Evolutionary conservation across 2,888 invertebrate genomes (phyloP).

Genomic region (Cheilosia scutellata): DNA sequence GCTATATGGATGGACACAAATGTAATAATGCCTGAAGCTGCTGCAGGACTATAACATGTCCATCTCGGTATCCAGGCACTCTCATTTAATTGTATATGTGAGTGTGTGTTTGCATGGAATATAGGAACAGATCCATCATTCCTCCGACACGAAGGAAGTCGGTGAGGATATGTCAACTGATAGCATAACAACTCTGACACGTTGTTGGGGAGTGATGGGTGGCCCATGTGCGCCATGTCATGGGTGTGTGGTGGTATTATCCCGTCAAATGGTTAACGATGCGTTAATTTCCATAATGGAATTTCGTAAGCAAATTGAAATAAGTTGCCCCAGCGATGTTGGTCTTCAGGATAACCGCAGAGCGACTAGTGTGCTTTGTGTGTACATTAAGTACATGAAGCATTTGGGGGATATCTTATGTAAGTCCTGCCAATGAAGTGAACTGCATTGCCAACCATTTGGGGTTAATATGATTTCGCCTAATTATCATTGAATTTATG

Average conservation of each 20-base stretch:
- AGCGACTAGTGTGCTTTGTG: conserved; percentile 13
- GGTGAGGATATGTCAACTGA: conserved; percentile 61
- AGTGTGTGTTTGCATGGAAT: neutral
- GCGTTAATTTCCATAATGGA: conserved; percentile 81
- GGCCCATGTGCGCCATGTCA: neutral
- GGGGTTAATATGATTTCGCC: conserved; percentile 66
- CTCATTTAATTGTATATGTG: neutral
- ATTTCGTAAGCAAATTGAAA: conserved; percentile 76
- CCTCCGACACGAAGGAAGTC: conserved; percentile 55
- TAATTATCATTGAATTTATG: conserved; percentile 67
- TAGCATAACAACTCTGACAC: conserved; percentile 21
- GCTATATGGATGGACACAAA: conserved; percentile 28
- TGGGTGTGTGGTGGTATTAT: conserved; percentile 77
- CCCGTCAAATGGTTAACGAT: conserved; percentile 81
- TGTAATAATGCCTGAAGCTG: conserved; percentile 71
- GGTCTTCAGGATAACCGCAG: conserved; percentile 12
- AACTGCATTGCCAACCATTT: conserved; percentile 55
- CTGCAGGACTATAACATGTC: conserved; percentile 41
- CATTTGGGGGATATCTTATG: conserved; percentile 34
- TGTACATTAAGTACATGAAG: neutral
- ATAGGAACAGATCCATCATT: conserved; percentile 68
- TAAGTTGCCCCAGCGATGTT: conserved; percentile 45
- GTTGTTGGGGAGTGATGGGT: conserved; percentile 13
- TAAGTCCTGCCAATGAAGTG: conserved; percentile 53
- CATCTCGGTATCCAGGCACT: conserved; percentile 6